A percentile compares a stretch with the other conserved stretches of the same genome.
These are phyloP conservation scores for Sceloporus tristichus DNA, from an alignment of 2,113 vertebrate species.

Conservation along the genomic window DNA sequence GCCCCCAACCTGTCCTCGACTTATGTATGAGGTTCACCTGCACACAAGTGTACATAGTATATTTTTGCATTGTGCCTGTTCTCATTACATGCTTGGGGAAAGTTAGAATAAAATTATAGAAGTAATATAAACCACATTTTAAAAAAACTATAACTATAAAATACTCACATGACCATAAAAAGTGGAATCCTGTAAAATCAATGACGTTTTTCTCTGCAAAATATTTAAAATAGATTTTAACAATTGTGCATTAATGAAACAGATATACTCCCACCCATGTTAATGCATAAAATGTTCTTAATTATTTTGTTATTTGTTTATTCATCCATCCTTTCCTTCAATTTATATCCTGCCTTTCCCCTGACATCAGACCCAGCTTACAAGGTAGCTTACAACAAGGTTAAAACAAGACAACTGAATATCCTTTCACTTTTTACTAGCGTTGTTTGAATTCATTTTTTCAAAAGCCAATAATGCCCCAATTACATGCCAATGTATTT, in stretches of 20 bases:
- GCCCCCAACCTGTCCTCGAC: too few relatives aligned
- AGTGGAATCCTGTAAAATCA: not conserved
- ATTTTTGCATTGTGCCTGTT: not conserved
- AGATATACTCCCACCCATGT: not conserved
- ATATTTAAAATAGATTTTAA: not conserved
- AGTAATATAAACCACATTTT: not conserved
- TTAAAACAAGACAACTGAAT: not conserved
- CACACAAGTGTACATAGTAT: too few relatives aligned
- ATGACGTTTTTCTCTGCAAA: not conserved
- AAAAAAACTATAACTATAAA: not conserved
- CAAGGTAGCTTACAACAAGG: too few relatives aligned
- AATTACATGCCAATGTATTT: not conserved
- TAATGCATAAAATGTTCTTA: conserved; percentile 12
- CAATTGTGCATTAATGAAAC: not conserved
- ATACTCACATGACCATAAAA: not conserved
- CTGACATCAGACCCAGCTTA: too few relatives aligned
- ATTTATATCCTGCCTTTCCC: too few relatives aligned
- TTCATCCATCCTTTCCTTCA: not conserved
- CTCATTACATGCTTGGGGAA: not conserved
- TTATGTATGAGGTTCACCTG: too few relatives aligned
- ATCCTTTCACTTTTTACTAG: not conserved
- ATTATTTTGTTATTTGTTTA: not conserved
- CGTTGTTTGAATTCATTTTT: conserved; percentile 29
- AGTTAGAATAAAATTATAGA: not conserved
- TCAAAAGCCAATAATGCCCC: not conserved